phyloP scores from a whole-genome alignment of 1,140 invertebrate species.

The Conus ventricosus region DNA sequence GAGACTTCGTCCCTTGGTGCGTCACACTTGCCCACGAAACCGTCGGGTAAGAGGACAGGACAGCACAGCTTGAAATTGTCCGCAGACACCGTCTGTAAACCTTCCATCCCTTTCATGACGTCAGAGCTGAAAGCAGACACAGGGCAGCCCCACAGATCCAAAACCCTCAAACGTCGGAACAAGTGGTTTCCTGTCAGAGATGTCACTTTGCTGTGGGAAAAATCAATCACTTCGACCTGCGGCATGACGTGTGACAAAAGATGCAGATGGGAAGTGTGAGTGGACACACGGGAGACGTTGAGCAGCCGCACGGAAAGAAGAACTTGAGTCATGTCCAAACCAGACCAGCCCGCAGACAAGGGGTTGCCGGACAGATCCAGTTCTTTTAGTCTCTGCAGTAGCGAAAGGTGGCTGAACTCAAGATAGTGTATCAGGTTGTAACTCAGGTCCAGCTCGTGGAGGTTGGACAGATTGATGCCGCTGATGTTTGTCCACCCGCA shows the following conservation, averaged over 20 bases:
- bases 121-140: neutral
- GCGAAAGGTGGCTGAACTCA: neutral
- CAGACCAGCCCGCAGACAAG: neutral
- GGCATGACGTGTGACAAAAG: neutral
- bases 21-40: neutral
- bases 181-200: neutral
- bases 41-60: neutral
- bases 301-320: neutral
- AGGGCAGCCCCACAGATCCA: neutral
- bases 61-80: conserved; percentile 32
- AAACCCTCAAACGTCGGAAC: neutral
- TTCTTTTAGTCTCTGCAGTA: neutral
- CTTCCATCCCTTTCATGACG: neutral
- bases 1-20: neutral
- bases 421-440: neutral
- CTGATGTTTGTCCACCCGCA: neutral
- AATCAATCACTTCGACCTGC: neutral
- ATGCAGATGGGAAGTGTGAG: no score
- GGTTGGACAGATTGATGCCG: neutral
- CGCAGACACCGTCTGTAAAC: neutral
- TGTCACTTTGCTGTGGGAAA: neutral
- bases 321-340: neutral
- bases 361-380: neutral
- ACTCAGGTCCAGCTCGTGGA: neutral
- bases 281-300: neutral